Conservation (phyloP, 1,140 invertebrate genomes). For the Pantala flavescens region DNA sequence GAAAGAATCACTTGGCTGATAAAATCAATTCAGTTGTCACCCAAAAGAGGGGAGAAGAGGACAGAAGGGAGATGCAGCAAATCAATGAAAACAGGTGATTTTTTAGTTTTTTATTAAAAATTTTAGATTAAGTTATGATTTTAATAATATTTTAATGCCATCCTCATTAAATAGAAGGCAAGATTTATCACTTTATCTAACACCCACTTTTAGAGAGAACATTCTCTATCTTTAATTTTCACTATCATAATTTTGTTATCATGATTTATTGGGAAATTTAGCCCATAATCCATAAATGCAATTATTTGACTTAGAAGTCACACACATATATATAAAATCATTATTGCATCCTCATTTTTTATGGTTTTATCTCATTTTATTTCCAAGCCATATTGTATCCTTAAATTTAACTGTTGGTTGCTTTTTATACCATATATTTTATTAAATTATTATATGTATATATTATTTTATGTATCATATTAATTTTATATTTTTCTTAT, state of each 20-base stretch:
- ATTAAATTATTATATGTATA: no score
- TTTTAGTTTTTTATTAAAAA: not conserved
- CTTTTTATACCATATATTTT: no score
- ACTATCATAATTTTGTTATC: not conserved
- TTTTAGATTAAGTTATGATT: not conserved
- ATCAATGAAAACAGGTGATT: not conserved
- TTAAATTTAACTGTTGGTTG: no score
- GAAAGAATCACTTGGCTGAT: constrained; percentile 64
- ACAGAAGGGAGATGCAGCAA: constrained; percentile 16
- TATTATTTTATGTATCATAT: no score
- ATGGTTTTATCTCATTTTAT: no score
- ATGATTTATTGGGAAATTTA: not conserved
- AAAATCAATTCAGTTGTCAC: constrained; percentile 29
- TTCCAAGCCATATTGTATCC: no score
- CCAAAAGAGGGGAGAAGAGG: constrained; percentile 29
- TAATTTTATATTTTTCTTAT: no score
- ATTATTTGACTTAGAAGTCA: no score
- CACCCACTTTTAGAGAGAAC: not conserved
- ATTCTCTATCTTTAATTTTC: not conserved
- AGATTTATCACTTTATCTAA: not conserved
- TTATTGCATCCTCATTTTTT: no score
- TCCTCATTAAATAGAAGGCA: no score
- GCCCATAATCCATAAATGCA: not conserved
- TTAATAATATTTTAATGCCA: not conserved
- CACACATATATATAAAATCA: no score